These are phyloP conservation scores for Nomada ferruginata DNA, from an alignment of 2,888 invertebrate genomes.

Conservation along the genomic window DNA sequence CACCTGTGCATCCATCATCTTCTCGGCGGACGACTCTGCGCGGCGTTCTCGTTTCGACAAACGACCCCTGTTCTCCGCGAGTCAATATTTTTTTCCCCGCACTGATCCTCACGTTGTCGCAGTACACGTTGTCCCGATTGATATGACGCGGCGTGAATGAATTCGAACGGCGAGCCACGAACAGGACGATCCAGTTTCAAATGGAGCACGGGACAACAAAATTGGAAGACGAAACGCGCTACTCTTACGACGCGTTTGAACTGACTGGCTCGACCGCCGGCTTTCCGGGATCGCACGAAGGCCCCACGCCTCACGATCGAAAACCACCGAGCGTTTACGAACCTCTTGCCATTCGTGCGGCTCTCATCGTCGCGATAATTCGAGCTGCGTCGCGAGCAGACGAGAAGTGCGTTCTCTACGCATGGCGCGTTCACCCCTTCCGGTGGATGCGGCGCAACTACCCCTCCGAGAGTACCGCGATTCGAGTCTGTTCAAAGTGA, in stretches of 20 bases:
- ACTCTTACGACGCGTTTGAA: constrained; percentile 78
- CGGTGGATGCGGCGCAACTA: background rate
- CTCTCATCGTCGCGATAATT: constrained; percentile 21
- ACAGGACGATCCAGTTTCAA: background rate
- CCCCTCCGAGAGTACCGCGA: too few species aligned
- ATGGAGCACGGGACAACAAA: background rate
- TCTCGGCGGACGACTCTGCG: constrained; percentile 33
- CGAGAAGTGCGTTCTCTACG: constrained; percentile 13
- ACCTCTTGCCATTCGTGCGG: constrained; percentile 28
- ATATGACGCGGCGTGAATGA: constrained; percentile 17
- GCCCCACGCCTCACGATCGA: constrained; percentile 73
- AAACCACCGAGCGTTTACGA: constrained; percentile 71
- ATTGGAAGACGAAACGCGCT: constrained; percentile 53
- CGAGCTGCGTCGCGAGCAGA: constrained; percentile 3
- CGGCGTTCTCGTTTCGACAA: constrained; percentile 5
- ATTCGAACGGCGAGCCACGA: background rate
- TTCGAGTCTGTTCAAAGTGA: too few species aligned
- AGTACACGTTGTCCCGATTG: background rate
- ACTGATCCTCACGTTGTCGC: constrained; percentile 1
- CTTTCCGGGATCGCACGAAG: constrained; percentile 73
- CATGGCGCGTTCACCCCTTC: constrained; percentile 34
- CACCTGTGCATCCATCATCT: constrained; percentile 80
- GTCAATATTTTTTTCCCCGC: background rate
- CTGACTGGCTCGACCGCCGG: constrained; percentile 76
- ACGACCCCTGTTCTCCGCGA: background rate